A percentile compares a stretch with the other conserved stretches of the same genome.
Conservation (phyloP, 2,113 vertebrate species). For the Eonycteris spelaea region DNA sequence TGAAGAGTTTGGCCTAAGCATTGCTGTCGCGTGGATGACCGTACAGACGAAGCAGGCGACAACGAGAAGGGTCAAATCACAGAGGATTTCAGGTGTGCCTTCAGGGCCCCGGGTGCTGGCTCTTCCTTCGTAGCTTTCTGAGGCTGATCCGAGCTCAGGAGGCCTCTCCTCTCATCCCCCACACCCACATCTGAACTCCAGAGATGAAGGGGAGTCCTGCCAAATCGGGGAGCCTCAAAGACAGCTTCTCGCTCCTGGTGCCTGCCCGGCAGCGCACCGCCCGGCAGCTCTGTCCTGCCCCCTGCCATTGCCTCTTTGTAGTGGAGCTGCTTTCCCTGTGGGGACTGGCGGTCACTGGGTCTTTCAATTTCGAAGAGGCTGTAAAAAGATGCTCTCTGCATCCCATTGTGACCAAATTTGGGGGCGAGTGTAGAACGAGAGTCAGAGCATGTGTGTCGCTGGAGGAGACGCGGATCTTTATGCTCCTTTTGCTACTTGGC, state of each 20-base stretch:
- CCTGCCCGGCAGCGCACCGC: background rate
- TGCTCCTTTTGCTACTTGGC: background rate
- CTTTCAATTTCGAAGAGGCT: background rate
- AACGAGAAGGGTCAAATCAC: background rate
- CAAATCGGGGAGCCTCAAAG: background rate
- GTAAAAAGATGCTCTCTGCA: background rate
- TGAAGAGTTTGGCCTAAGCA: too few relatives aligned
- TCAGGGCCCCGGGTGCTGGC: rapidly evolving
- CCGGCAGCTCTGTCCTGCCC: rapidly evolving
- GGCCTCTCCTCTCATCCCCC: background rate
- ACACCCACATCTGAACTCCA: rapidly evolving
- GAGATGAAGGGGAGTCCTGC: rapidly evolving
- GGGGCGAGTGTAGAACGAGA: background rate
- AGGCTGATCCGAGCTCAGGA: background rate
- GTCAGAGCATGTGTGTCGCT: background rate
- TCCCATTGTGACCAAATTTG: background rate
- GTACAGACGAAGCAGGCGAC: background rate
- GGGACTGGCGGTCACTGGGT: background rate
- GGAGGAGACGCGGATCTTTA: background rate
- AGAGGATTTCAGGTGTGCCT: background rate
- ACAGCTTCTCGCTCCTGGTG: background rate
- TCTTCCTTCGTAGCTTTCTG: background rate
- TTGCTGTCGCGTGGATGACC: background rate
- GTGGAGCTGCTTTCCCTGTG: background rate
- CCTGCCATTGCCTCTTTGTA: background rate